phyloP scores from a whole-genome alignment of 2,797 vertebrate genomes.

The Myripristis jacobus region DNA sequence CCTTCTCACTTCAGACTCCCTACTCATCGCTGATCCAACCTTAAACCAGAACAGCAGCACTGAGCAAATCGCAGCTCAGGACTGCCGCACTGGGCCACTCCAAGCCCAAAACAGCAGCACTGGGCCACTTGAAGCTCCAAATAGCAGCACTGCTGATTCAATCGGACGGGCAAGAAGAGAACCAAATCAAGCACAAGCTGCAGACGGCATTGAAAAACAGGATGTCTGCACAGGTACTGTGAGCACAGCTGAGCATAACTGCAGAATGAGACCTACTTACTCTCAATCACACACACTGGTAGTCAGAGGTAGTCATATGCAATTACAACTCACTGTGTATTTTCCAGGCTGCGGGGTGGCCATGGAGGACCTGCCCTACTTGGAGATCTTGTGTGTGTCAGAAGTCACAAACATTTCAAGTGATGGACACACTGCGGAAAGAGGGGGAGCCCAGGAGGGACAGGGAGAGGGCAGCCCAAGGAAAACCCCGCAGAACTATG shows the following conservation, averaged over 20 bases:
- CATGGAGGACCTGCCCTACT: slow-evolving; percentile 81
- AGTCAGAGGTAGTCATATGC: too few relatives aligned
- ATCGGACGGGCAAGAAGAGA: slow-evolving; percentile 6
- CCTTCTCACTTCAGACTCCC: slow-evolving; percentile 20
- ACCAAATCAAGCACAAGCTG: slow-evolving; percentile 13
- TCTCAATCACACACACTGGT: background rate
- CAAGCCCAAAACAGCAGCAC: slow-evolving; percentile 14
- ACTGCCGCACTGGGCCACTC: background rate
- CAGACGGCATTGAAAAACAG: slow-evolving; percentile 36
- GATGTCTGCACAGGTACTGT: slow-evolving; percentile 79
- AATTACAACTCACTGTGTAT: slow-evolving; percentile 18
- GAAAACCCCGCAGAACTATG: slow-evolving; percentile 45
- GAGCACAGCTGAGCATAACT: slow-evolving; percentile 1
- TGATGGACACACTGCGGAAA: slow-evolving; percentile 17
- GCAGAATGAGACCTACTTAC: background rate
- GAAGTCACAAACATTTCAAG: slow-evolving; percentile 23
- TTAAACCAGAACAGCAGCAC: slow-evolving; percentile 20
- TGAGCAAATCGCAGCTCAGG: slow-evolving; percentile 18
- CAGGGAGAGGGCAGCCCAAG: background rate
- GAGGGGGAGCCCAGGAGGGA: slow-evolving; percentile 8
- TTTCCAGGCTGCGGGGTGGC: slow-evolving; percentile 72
- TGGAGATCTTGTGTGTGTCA: slow-evolving; percentile 79
- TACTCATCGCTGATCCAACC: background rate
- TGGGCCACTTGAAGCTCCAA: background rate
- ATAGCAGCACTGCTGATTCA: background rate